Conservation (phyloP, 1,140 invertebrate species). For the Eupristina koningsbergeri region DNA sequence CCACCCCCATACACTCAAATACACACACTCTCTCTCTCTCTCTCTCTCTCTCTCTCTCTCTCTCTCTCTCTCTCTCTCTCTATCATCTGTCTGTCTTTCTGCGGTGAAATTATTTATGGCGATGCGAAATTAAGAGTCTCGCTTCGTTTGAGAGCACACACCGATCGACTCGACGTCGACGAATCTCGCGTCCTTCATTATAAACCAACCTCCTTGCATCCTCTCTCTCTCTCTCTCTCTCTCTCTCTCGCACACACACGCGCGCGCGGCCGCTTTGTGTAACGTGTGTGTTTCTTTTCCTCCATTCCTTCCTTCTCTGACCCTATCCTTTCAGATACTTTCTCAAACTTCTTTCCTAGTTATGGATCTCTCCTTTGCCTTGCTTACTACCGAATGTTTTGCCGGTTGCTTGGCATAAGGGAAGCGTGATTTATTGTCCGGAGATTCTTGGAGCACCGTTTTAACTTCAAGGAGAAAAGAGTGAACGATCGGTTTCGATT, state of each 20-base stretch:
- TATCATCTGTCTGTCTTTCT: constrained; percentile 40
- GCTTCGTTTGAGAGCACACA: constrained; percentile 63
- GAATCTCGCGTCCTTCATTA: constrained; percentile 58
- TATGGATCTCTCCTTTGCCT: constrained; percentile 20
- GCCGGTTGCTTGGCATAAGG: constrained; percentile 19
- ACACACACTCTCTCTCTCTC: constrained; percentile 39
- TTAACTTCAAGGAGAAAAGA: constrained; percentile 10
- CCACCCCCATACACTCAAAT: background rate
- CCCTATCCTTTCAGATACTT: background rate
- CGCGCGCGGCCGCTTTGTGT: constrained; percentile 45
- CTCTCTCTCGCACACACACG: background rate
- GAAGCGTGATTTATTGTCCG: constrained; percentile 30
- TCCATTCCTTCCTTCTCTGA: constrained; percentile 18
- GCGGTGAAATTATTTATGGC: constrained; percentile 73
- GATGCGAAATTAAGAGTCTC: constrained; percentile 72
- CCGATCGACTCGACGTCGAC: constrained; percentile 57
- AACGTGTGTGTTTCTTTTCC: constrained; percentile 19
- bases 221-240: constrained; percentile 56
- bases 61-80: constrained; percentile 4
- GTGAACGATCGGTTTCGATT: background rate
- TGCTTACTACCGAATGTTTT: constrained; percentile 40
- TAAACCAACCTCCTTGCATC: constrained; percentile 50
- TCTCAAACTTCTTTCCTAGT: constrained; percentile 30
- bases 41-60: background rate
- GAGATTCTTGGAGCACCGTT: constrained; percentile 35